Conservation (phyloP, 2,797 vertebrate species). For the Melanotaenia trifasciata region DNA sequence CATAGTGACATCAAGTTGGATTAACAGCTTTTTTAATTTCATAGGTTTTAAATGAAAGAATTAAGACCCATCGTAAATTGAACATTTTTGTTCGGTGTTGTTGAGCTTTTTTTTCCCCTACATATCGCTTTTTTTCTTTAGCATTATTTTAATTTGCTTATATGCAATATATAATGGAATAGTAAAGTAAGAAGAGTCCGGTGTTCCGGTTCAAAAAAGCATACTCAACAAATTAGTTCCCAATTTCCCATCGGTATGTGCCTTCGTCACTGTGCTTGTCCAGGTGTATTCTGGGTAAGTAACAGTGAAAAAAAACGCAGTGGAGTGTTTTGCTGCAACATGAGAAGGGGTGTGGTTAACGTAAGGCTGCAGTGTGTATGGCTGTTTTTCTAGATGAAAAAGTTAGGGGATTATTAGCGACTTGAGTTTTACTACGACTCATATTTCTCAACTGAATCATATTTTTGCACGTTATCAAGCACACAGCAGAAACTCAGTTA, state of each 20-base stretch:
- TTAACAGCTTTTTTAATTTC: neutral
- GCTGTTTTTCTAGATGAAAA: constrained; percentile 36
- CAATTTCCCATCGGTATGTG: constrained; percentile 21
- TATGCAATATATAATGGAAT: neutral
- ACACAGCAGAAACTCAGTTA: no score
- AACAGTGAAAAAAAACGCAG: constrained; percentile 32
- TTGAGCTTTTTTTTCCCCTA: neutral
- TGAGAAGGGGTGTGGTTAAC: constrained; percentile 76
- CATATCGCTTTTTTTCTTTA: no score
- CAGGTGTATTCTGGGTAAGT: constrained; percentile 80
- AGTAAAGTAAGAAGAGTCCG: neutral
- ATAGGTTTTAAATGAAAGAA: neutral
- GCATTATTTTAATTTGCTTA: neutral
- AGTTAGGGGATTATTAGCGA: neutral
- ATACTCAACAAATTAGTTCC: neutral
- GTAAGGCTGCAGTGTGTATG: constrained; percentile 52
- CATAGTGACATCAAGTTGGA: neutral
- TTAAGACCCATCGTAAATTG: neutral
- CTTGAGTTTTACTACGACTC: neutral
- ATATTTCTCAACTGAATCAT: no score
- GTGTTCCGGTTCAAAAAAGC: constrained; percentile 17
- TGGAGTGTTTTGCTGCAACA: constrained; percentile 75
- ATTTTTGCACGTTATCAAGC: no score
- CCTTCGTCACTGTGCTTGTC: constrained; percentile 70
- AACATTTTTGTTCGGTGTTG: neutral